phyloP scores from a whole-genome alignment of 2,797 vertebrate species.

The Phrynocephalus guinanensis region DNA sequence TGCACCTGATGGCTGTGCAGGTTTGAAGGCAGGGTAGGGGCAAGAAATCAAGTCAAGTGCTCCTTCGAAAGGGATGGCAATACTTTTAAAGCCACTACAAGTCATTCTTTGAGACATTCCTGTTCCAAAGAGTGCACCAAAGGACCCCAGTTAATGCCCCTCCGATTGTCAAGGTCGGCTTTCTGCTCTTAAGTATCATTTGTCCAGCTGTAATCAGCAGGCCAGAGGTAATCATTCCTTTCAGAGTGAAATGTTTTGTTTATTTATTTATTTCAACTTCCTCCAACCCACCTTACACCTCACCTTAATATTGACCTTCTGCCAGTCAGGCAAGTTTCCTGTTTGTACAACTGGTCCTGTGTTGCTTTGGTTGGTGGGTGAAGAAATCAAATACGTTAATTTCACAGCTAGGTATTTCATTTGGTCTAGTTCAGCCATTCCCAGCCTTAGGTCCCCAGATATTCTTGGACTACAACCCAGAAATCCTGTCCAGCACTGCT shows the following conservation, averaged over 20 bases:
- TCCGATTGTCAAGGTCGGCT: slow-evolving; percentile 38
- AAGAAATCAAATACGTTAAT: slow-evolving; percentile 25
- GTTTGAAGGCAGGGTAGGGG: slow-evolving; percentile 7
- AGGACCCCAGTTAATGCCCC: slow-evolving; percentile 50
- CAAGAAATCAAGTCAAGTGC: slow-evolving; percentile 50
- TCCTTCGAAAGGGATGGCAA: slow-evolving; percentile 45
- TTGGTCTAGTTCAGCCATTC: too few relatives aligned
- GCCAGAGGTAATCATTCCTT: slow-evolving; percentile 36
- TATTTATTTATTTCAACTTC: slow-evolving; percentile 38
- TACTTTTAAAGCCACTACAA: slow-evolving; percentile 58
- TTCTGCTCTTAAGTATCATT: slow-evolving; percentile 47
- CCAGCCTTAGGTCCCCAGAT: too few relatives aligned
- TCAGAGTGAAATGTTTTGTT: slow-evolving; percentile 50
- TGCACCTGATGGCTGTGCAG: slow-evolving; percentile 52
- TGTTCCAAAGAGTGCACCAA: slow-evolving; percentile 34
- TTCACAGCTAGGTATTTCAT: too few relatives aligned
- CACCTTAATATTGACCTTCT: slow-evolving; percentile 29
- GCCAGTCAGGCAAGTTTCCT: slow-evolving; percentile 20
- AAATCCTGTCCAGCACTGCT: too few relatives aligned
- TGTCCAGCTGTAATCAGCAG: slow-evolving; percentile 47
- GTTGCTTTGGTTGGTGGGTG: neutral
- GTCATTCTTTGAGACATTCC: slow-evolving; percentile 35
- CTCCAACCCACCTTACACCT: neutral
- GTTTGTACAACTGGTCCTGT: neutral
- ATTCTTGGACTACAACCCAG: too few relatives aligned